Conservation (phyloP, 64 coral and sea anemone species). For the Stylophora pistillata region DNA sequence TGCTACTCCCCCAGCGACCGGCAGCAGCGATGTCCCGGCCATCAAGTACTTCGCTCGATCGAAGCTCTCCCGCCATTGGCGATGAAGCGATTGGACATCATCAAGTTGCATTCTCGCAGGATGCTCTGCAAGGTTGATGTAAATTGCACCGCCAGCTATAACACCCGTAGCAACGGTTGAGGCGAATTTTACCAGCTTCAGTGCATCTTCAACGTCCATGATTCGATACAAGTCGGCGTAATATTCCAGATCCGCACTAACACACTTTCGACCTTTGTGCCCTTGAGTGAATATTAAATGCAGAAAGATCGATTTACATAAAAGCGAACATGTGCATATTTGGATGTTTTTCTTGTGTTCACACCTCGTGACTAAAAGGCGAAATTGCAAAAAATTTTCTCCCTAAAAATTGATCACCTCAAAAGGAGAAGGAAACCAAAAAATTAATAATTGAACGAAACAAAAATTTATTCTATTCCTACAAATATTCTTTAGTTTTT, state of each 20-base stretch:
- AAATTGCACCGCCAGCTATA: constrained; percentile 49
- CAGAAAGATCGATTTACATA: not conserved
- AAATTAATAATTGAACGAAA: too few relatives aligned
- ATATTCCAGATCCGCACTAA: not conserved
- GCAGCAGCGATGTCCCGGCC: constrained; percentile 53
- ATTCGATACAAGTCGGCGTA: not conserved
- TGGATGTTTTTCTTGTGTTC: not conserved
- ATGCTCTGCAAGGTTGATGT: constrained; percentile 59
- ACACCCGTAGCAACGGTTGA: constrained; percentile 46
- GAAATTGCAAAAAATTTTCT: too few relatives aligned
- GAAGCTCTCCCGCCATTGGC: constrained; percentile 39
- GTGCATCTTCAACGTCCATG: constrained; percentile 43
- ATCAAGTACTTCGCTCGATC: constrained; percentile 37
- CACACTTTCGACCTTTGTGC: not conserved
- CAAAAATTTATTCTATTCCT: too few relatives aligned
- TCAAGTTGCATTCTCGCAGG: constrained; percentile 58
- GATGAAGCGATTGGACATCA: constrained; percentile 42
- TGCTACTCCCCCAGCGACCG: constrained; percentile 43
- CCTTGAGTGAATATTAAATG: not conserved
- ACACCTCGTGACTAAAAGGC: too few relatives aligned
- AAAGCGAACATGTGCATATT: not conserved
- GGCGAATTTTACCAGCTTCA: constrained; percentile 44
- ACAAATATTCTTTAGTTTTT: too few relatives aligned
- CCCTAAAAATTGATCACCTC: too few relatives aligned
- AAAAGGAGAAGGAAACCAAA: too few relatives aligned